Conservation (phyloP, 2,888 invertebrate genomes). For the Ormyrus pomaceus region DNA sequence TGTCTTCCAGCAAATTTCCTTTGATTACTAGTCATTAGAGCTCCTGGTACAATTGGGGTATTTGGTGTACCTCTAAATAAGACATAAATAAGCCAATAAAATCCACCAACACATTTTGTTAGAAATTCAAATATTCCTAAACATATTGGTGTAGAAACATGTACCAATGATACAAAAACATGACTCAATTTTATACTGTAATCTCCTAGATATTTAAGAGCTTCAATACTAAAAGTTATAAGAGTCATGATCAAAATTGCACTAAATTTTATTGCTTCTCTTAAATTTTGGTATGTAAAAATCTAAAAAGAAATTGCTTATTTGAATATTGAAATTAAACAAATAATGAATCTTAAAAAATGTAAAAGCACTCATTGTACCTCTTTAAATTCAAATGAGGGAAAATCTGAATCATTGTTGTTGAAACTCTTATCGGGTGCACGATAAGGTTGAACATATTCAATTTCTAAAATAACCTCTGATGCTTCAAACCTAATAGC, state of each 20-base stretch:
- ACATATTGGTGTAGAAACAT: constrained; percentile 69
- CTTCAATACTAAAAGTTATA: constrained; percentile 64
- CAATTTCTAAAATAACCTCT: constrained; percentile 62
- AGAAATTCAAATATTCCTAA: constrained; percentile 71
- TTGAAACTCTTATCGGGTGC: constrained; percentile 52
- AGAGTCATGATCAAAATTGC: constrained; percentile 67
- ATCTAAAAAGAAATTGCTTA: constrained; percentile 61
- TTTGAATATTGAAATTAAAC: background rate
- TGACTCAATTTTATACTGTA: constrained; percentile 69
- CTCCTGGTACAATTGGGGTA: constrained; percentile 48
- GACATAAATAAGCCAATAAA: constrained; percentile 72
- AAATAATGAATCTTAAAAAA: constrained; percentile 11
- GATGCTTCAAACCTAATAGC: constrained; percentile 60
- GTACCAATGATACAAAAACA: constrained; percentile 67
- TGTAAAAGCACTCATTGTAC: constrained; percentile 51
- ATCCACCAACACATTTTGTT: constrained; percentile 71
- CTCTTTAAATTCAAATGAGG: constrained; percentile 60
- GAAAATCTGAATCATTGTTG: constrained; percentile 52
- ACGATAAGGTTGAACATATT: constrained; percentile 61
- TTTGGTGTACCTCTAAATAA: constrained; percentile 62
- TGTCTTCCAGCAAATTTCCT: background rate
- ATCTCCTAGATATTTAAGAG: constrained; percentile 67
- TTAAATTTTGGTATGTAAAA: constrained; percentile 67
- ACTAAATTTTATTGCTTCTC: constrained; percentile 67
- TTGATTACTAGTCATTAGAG: constrained; percentile 40